These are phyloP conservation scores for Calyptommatus sinebrachiatus DNA, from an alignment of 2,113 vertebrate genomes.

Conservation along the genomic window DNA sequence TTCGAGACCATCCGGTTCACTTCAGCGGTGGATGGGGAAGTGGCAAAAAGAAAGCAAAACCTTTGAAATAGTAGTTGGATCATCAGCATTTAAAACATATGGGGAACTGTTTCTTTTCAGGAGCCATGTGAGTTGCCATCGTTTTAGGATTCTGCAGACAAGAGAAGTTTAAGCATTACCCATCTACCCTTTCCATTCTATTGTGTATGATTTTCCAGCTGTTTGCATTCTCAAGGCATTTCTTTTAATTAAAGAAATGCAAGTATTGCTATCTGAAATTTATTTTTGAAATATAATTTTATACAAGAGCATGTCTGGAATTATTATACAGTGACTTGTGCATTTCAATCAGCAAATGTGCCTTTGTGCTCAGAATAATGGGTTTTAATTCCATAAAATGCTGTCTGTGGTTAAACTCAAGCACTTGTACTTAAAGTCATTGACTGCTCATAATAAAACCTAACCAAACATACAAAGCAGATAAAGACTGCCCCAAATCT, in stretches of 20 bases:
- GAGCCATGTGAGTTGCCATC: slow-evolving; percentile 30
- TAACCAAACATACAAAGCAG: neutral
- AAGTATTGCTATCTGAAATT: slow-evolving; percentile 49
- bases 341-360: slow-evolving; percentile 33
- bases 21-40: slow-evolving; percentile 90
- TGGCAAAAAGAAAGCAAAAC: slow-evolving; percentile 83
- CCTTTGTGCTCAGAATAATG: slow-evolving; percentile 22
- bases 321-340: slow-evolving; percentile 24
- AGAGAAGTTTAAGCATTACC: slow-evolving; percentile 36
- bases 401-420: neutral
- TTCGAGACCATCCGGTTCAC: slow-evolving; percentile 80
- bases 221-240: slow-evolving; percentile 31
- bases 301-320: slow-evolving; percentile 33
- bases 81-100: slow-evolving; percentile 44
- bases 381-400: neutral
- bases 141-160: slow-evolving; percentile 36
- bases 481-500: neutral
- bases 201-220: slow-evolving; percentile 44
- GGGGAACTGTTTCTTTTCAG: slow-evolving; percentile 54
- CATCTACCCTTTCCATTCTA: slow-evolving; percentile 53
- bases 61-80: slow-evolving; percentile 55
- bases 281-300: slow-evolving; percentile 30
- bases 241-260: slow-evolving; percentile 52
- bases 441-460: neutral
- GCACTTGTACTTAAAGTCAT: neutral